phyloP scores from a whole-genome alignment of 2,113 vertebrate genomes.

The Vombatus ursinus region DNA sequence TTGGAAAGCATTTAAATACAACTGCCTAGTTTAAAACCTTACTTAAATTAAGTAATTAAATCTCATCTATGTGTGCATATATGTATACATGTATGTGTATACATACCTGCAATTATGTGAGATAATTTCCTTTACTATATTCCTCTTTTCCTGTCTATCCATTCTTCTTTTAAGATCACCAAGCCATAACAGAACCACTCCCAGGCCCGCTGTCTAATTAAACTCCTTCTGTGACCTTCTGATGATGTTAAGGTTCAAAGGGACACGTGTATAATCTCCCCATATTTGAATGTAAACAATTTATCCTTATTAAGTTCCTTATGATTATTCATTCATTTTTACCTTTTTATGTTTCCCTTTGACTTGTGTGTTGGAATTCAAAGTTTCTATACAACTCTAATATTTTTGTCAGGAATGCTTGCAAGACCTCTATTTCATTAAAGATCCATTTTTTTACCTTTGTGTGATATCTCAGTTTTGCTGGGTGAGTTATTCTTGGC shows the following conservation, averaged over 20 bases:
- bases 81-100: neutral
- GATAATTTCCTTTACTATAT: neutral
- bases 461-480: neutral
- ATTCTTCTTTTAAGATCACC: neutral
- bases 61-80: neutral
- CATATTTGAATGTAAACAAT: neutral
- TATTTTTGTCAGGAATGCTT: neutral
- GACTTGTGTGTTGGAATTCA: neutral
- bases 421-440: neutral
- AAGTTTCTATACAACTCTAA: neutral
- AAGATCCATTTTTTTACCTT: neutral
- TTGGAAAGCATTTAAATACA: neutral
- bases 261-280: neutral
- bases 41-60: neutral
- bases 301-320: neutral
- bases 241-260: neutral
- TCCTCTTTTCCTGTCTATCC: neutral
- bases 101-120: neutral
- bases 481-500: neutral
- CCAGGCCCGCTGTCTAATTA: neutral
- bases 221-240: neutral
- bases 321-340: neutral
- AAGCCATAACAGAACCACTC: neutral
- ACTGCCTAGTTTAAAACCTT: neutral
- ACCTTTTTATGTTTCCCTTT: neutral